These are phyloP conservation scores for Lytechinus pictus DNA, from an alignment of 35 echinoderm and acorn worm genomes.

Conservation along the genomic window DNA sequence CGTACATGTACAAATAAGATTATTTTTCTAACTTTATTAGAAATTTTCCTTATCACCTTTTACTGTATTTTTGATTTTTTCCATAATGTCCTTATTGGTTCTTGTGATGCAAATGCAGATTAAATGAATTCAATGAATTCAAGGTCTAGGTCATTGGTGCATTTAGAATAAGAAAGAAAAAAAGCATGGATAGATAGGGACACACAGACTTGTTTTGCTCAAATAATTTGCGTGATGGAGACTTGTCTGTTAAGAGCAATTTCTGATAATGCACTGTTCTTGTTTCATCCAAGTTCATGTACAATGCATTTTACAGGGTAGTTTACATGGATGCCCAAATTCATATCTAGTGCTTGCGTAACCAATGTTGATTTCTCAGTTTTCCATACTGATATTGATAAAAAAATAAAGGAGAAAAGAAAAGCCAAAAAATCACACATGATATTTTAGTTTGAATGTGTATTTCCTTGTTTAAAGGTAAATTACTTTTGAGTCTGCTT, in stretches of 20 bases:
- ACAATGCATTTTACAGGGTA: not conserved
- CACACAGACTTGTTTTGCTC: not conserved
- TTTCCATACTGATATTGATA: no score
- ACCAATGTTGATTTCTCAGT: not conserved
- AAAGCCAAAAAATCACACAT: no score
- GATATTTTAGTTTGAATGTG: no score
- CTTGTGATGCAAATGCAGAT: no score
- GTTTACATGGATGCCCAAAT: not conserved
- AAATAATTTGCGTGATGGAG: not conserved
- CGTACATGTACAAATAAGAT: no score
- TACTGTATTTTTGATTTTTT: not conserved
- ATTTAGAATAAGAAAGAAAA: not conserved
- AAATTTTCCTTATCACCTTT: no score
- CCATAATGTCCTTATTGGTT: not conserved
- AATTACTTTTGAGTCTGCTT: no score
- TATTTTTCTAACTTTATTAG: no score
- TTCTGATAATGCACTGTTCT: not conserved
- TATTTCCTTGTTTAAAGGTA: no score
- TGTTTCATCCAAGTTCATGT: not conserved
- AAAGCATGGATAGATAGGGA: not conserved
- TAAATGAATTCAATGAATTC: no score
- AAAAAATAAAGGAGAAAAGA: no score
- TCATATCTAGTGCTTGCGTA: not conserved
- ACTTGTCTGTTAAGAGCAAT: not conserved
- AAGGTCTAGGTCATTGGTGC: not conserved